Evolutionary conservation across 2,797 vertebrate species (phyloP).

Genomic region (Melanotaenia trifasciata): DNA sequence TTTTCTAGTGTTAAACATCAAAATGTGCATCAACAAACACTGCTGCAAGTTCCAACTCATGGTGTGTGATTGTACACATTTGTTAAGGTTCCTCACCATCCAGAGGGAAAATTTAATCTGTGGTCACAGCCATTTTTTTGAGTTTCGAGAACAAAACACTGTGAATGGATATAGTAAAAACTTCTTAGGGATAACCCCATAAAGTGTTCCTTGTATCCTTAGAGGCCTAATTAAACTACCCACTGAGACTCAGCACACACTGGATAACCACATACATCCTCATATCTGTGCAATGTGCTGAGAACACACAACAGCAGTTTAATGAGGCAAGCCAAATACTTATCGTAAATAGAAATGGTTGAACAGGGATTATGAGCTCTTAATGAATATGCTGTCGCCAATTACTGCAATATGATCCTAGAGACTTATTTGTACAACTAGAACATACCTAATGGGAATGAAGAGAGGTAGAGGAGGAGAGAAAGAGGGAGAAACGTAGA

Average conservation of each 20-base stretch:
- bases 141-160: not conserved
- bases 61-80: not conserved
- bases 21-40: not conserved
- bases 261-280: constrained; percentile 9
- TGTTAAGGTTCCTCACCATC: no score
- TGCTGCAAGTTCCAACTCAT: not conserved
- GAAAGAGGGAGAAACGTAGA: constrained; percentile 7
- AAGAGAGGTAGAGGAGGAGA: constrained; percentile 4
- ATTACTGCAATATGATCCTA: constrained; percentile 62
- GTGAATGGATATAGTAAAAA: not conserved
- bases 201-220: constrained; percentile 26
- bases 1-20: not conserved
- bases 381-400: constrained; percentile 69
- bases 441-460: constrained; percentile 33
- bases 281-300: constrained; percentile 22
- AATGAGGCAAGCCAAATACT: constrained; percentile 67
- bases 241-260: constrained; percentile 16
- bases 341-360: constrained; percentile 70
- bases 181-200: constrained; percentile 9
- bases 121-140: no score
- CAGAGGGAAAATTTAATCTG: no score
- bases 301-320: constrained; percentile 38
- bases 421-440: constrained; percentile 56
- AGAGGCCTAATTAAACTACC: constrained; percentile 49
- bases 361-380: constrained; percentile 72